phyloP scores from a whole-genome alignment of 92 coral and sea anemone species.

The Epizoanthus rinbou region DNA sequence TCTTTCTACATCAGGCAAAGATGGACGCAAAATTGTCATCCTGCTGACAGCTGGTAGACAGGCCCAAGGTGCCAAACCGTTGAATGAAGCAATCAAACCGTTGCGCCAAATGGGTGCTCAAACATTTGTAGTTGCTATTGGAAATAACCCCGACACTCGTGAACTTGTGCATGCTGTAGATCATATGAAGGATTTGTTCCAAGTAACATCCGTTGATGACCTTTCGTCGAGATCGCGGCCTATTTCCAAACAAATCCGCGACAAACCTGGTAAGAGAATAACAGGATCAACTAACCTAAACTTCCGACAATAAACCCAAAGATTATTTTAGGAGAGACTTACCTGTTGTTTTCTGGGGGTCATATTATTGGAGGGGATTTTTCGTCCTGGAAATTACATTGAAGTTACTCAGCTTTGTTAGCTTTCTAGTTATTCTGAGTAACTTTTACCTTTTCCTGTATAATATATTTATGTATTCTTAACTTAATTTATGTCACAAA shows the following conservation, averaged over 20 bases:
- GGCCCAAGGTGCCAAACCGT: constrained; percentile 47
- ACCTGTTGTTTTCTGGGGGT: no score
- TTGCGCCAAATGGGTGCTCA: constrained; percentile 70
- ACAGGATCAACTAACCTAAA: no score
- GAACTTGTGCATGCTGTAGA: constrained; percentile 53
- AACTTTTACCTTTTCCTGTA: no score
- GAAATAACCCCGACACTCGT: constrained; percentile 51
- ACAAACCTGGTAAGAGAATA: constrained; percentile 26
- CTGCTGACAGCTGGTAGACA: constrained; percentile 77
- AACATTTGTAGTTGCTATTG: constrained; percentile 77
- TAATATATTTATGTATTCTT: no score
- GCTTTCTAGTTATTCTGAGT: no score
- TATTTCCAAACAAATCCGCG: constrained; percentile 33
- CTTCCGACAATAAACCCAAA: no score
- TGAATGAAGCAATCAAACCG: constrained; percentile 60
- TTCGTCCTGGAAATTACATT: no score
- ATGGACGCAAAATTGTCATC: constrained; percentile 47
- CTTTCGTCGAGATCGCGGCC: constrained; percentile 21
- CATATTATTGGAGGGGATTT: no score
- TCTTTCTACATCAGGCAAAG: constrained; percentile 45
- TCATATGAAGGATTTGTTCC: constrained; percentile 39
- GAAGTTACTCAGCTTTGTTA: no score
- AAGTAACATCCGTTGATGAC: constrained; percentile 33
- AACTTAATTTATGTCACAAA: no score
- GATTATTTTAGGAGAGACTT: no score